Evolutionary conservation across 2,797 vertebrate species (phyloP).

Genomic region (Lagocephalus sceleratus): DNA sequence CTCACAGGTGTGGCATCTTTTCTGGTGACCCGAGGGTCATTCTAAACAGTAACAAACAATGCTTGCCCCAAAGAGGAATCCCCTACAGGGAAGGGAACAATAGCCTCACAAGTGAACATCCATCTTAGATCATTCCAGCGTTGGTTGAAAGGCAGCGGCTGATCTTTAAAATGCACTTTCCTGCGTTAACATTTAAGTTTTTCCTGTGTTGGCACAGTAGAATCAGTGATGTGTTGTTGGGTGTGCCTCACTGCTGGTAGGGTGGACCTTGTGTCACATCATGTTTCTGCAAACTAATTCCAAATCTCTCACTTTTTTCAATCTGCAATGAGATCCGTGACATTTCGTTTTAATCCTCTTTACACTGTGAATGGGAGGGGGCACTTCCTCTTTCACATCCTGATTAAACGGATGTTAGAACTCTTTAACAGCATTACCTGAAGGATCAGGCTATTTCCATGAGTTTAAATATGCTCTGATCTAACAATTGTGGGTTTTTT

Average conservation of each 20-base stretch:
- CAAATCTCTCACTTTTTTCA: conserved; percentile 20
- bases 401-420: conserved; percentile 43
- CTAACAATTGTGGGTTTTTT: conserved; percentile 4
- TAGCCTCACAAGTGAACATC: conserved; percentile 54
- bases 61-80: conserved; percentile 47
- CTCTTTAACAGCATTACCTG: conserved; percentile 27
- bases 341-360: conserved; percentile 31
- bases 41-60: conserved; percentile 19
- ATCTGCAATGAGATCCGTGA: conserved; percentile 19
- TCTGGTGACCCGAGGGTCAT: conserved; percentile 33
- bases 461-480: conserved; percentile 17
- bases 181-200: conserved; percentile 31
- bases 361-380: conserved; percentile 1
- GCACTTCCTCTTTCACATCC: conserved; percentile 43
- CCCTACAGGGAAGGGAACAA: conserved; percentile 64
- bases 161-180: conserved; percentile 42
- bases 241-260: conserved; percentile 23
- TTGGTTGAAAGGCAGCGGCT: conserved; percentile 41
- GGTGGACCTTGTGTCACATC: conserved; percentile 14
- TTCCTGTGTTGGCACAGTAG: conserved; percentile 45
- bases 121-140: conserved; percentile 37
- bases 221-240: conserved; percentile 23
- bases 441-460: conserved; percentile 10
- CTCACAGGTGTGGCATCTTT: conserved; percentile 38
- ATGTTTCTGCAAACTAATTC: conserved; percentile 27